Conservation (phyloP, 2,113 vertebrate species). For the Propithecus coquereli region DNA sequence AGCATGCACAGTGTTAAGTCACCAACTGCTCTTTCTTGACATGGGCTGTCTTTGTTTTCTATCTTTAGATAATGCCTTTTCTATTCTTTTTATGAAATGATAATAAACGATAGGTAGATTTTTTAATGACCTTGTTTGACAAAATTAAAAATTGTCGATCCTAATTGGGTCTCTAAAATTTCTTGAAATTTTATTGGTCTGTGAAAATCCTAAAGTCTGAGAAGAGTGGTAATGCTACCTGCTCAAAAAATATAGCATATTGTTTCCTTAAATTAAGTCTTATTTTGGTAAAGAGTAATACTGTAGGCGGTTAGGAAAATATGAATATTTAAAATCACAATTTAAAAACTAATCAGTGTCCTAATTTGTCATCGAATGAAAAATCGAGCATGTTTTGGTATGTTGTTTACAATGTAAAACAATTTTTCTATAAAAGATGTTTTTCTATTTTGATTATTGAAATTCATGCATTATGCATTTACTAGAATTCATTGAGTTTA, state of each 20-base stretch:
- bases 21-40: constrained; percentile 19
- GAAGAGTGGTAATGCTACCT: neutral
- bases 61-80: constrained; percentile 22
- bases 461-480: constrained; percentile 20
- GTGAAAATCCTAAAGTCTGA: neutral
- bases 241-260: neutral
- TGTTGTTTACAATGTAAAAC: constrained; percentile 24
- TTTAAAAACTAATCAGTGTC: neutral
- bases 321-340: constrained; percentile 34
- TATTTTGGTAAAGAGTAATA: neutral
- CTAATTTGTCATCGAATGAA: neutral
- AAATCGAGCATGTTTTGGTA: neutral
- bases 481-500: neutral
- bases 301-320: neutral
- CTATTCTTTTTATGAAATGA: constrained; percentile 26
- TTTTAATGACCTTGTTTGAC: constrained; percentile 22
- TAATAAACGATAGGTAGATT: neutral
- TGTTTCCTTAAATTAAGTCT: constrained; percentile 7
- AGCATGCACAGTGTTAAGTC: neutral
- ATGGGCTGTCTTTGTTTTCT: neutral
- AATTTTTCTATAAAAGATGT: constrained; percentile 26
- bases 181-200: neutral
- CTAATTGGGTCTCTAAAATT: neutral
- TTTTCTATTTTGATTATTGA: constrained; percentile 39
- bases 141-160: constrained; percentile 17